Evolutionary conservation across 37 sponge, comb jelly and placozoan genomes (phyloP).

Genomic region (Oopsacas minuta): DNA sequence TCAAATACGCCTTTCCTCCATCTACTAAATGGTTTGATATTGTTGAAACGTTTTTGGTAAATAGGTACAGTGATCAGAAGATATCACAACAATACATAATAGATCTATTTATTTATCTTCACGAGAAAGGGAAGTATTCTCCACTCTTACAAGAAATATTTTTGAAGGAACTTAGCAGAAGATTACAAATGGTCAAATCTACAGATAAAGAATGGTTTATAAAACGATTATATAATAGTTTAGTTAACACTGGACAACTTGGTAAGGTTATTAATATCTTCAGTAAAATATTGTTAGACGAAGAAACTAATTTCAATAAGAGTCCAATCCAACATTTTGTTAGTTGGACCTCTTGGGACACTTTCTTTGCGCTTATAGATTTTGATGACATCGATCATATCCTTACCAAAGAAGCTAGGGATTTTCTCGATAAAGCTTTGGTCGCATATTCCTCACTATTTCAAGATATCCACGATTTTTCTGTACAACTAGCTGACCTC

Average conservation of each 20-base stretch:
- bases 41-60: not conserved
- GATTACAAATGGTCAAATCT: not conserved
- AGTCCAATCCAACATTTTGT: not conserved
- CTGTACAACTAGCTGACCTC: not conserved
- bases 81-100: not conserved
- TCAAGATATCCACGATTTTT: not conserved
- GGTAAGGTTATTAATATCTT: not conserved
- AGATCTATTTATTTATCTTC: not conserved
- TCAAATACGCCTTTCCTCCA: not conserved
- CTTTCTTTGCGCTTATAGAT: not conserved
- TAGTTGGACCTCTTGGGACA: not conserved
- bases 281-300: not conserved
- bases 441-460: not conserved
- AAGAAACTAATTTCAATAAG: not conserved
- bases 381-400: not conserved
- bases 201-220: not conserved
- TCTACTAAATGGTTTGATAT: not conserved
- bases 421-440: not conserved
- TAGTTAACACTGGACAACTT: not conserved
- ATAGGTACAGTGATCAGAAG: not conserved
- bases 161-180: not conserved
- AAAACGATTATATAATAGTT: not conserved
- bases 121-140: not conserved
- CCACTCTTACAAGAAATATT: not conserved
- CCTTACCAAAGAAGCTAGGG: not conserved